Base-by-base conservation (phyloP, 2,888 invertebrate species). In the Zygaena filipendulae region DNA sequence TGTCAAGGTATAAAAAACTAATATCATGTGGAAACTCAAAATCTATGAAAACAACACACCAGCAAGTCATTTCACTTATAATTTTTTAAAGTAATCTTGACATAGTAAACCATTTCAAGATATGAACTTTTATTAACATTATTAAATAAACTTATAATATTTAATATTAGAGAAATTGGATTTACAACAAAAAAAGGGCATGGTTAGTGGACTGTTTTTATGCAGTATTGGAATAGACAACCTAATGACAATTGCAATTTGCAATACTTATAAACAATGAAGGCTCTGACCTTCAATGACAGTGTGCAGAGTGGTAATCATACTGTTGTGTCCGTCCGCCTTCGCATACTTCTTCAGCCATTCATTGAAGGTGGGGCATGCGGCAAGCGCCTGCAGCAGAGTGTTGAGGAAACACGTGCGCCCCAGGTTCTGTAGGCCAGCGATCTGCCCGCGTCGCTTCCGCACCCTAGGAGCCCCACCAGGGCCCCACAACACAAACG, bases 331-430 rank as follows among this genome's bases (percentile, higher is more conserved):
- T 38, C 84, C 84, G 22, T 77, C 72, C 13, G 80, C 72, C 32
- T 84, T 81, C 4, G 85, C 85, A 40, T 85, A 84, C 36, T 82
- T 74, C 46, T 86, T 85, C 14, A 96, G 72, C 96, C 96, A 97
- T 8, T 84, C 83, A 33, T 90, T 84, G 53, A 96, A 91, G 35
- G 85, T 85, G 19, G 92, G 90, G 60, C 93, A 93, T 3, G 95
- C 90, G 12, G 95, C 92, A 42, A 96, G 72, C 2, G 94, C 91
- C 74, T 97, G 97, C 13, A 97, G 79, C 24, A 96, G 75, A 0
- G 95, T 91, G 71, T 97, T 97, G 29, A 97, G 74, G 60, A 96
- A 97, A 66, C 97, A 97, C 1, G 95, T 95, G 44, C 92, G 88
- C 21, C 96, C 96, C 39, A 95, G 82, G 75, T 97, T 97, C 42